Percentiles rank a stretch among this genome's conserved stretches.
These are phyloP conservation scores for Altica lythri DNA, from an alignment of 2,888 invertebrate genomes.

Conservation along the genomic window DNA sequence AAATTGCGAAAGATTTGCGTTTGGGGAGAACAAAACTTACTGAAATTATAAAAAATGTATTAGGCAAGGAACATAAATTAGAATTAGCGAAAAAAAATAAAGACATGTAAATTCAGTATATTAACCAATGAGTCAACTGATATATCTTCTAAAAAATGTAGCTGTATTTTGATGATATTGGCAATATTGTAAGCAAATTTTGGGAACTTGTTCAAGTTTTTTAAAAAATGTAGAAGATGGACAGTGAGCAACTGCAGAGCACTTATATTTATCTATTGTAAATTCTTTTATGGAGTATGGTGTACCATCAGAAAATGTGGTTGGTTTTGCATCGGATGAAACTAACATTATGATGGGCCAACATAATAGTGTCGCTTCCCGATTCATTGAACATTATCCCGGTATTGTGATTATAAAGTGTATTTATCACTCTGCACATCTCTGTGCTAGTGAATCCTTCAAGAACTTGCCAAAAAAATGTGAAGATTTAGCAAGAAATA, in stretches of 20 bases:
- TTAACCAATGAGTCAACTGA: conserved; percentile 44
- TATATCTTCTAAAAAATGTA: conserved; percentile 40
- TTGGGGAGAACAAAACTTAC: neutral
- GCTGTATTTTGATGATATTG: conserved; percentile 34
- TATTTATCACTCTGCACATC: conserved; percentile 47
- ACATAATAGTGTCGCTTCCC: conserved; percentile 45
- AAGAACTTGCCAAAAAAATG: conserved; percentile 43
- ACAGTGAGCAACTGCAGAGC: conserved; percentile 21
- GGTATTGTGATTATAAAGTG: conserved; percentile 42
- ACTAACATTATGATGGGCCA: conserved; percentile 48
- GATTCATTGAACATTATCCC: conserved; percentile 36
- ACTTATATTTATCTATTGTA: conserved; percentile 15
- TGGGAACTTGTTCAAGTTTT: conserved; percentile 21
- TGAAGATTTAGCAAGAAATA: conserved; percentile 44
- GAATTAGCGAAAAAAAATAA: conserved; percentile 27
- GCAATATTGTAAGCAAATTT: conserved; percentile 12
- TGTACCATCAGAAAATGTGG: conserved; percentile 42
- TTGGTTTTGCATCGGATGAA: conserved; percentile 49
- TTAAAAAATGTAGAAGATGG: neutral
- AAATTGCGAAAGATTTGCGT: neutral
- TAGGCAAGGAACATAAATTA: neutral
- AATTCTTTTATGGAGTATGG: conserved; percentile 28
- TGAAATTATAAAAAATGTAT: neutral
- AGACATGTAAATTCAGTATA: conserved; percentile 34
- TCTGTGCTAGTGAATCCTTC: conserved; percentile 47